Conservation (phyloP, 2,113 vertebrate genomes). For the Ibidorhyncha struthersii region DNA sequence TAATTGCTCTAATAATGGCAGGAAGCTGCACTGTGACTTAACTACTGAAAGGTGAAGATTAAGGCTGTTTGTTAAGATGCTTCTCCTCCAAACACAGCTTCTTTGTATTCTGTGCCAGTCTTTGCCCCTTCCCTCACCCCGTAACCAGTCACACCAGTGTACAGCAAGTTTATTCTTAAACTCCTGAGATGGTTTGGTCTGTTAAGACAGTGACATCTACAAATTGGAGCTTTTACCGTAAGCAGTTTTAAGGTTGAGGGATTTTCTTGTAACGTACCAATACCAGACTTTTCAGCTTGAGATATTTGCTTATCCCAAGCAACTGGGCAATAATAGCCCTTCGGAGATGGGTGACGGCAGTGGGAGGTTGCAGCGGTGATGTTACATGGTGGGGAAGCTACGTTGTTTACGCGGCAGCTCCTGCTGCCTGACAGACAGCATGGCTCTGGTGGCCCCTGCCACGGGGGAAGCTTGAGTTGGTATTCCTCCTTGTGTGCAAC, state of each 20-base stretch:
- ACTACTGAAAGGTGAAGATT: slow-evolving; percentile 60
- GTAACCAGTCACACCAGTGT: neutral
- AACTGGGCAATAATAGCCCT: neutral
- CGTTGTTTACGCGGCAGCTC: neutral
- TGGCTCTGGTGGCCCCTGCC: neutral
- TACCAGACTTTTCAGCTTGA: neutral
- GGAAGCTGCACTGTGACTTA: slow-evolving; percentile 55
- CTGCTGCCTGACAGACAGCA: neutral
- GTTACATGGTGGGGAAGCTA: neutral
- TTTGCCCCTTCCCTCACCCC: neutral
- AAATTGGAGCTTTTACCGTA: neutral
- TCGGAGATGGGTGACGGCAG: neutral
- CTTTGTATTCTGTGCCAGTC: neutral
- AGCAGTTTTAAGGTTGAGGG: slow-evolving; percentile 45
- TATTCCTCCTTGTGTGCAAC: neutral
- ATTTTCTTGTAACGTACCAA: slow-evolving; percentile 36
- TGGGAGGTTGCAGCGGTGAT: neutral
- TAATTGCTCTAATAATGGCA: slow-evolving; percentile 69
- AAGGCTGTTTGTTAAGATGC: slow-evolving; percentile 30
- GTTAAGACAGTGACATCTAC: neutral
- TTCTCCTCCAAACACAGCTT: neutral
- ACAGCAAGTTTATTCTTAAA: neutral
- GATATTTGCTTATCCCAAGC: neutral
- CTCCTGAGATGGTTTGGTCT: neutral
- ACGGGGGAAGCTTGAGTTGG: neutral